These are phyloP conservation scores for Troilus luridus DNA, from an alignment of 2,888 invertebrate species.

Conservation along the genomic window DNA sequence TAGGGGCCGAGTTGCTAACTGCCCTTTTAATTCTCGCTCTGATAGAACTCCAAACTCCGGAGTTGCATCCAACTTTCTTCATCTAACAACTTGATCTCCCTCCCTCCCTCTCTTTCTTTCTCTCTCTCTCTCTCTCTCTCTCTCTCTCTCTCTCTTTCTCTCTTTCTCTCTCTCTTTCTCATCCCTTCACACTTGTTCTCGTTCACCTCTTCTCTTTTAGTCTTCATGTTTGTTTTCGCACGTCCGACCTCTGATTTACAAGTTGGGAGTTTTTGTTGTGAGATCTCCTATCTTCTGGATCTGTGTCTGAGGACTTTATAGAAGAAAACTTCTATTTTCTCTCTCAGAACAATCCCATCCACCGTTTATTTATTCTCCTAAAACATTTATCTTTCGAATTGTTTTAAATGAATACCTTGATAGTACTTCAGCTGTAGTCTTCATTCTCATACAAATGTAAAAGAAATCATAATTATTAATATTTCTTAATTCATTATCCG, in stretches of 20 bases:
- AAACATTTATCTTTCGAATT: too few relatives aligned
- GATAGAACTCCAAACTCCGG: not conserved
- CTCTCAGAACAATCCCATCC: not conserved
- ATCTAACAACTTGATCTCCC: conserved; percentile 15
- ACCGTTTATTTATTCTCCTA: too few relatives aligned
- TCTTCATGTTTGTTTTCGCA: conserved; percentile 11
- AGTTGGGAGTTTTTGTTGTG: not conserved
- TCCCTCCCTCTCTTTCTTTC: not conserved
- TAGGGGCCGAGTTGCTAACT: conserved; percentile 2
- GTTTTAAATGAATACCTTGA: too few relatives aligned
- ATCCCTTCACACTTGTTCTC: not conserved
- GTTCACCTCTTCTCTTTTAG: not conserved
- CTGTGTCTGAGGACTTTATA: not conserved
- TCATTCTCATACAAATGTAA: too few relatives aligned
- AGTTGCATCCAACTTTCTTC: conserved; percentile 20
- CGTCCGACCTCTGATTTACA: conserved; percentile 1
- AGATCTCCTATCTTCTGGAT: not conserved
- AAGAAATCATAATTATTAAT: too few relatives aligned
- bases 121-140: too few relatives aligned
- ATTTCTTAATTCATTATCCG: too few relatives aligned
- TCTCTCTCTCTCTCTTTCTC: not conserved
- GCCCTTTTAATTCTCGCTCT: conserved; percentile 23
- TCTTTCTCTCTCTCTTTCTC: too few relatives aligned
- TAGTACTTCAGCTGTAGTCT: too few relatives aligned
- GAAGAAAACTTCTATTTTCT: not conserved